Evolutionary conservation across 2,797 vertebrate species (phyloP), one percentile per base, ranked within the genome.

Genomic region (Lithobates sylvaticus): DNA sequence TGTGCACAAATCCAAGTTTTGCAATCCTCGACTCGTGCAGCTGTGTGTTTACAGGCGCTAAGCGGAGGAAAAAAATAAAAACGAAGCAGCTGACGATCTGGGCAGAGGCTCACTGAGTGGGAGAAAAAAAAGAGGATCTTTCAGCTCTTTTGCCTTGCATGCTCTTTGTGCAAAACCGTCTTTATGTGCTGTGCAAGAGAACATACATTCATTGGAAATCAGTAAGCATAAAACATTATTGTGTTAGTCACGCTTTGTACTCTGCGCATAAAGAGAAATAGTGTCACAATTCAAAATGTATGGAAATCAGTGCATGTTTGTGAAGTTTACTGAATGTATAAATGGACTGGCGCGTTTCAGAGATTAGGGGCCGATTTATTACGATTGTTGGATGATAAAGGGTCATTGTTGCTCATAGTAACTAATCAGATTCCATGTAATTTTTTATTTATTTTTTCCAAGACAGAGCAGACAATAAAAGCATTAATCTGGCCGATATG

Each of bases 31-130:
- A 47, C 81, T 76, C 74, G 71, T 81, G 73, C 91, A 92, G 89
- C 91, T 92, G 89, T 89, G 15, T 68, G 78, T 88, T 75, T 72
- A 88, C 2, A 50, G 71, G 10, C 74, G 85, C 89, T 84, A 90
- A 89, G 79, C 2, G n/a, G 65, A 85, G 79, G 74, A 32, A 39
- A 73, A 68, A 87, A 83, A 36, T 6, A 73, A 68, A 87, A 83
- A 36, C 5, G 39, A 0, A 76, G 65, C 0, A 0, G 54, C 70
- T n/a, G 42, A 58, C 39, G 67, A 47, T 34, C 0, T 0, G n/a
- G 61, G 47, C 78, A 75, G 10, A 82, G 81, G 70, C 44, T 13
- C 8, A 29, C 29, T 79, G 34, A 72, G 54, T 61, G 47, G 69
- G 34, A 36, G 29, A n/a, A 23, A 78, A 73, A 36, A 67, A 36